Percentiles rank a stretch among this genome's conserved stretches.
Conservation (phyloP, 2,888 invertebrate genomes). For the Melinaea menophilus region DNA sequence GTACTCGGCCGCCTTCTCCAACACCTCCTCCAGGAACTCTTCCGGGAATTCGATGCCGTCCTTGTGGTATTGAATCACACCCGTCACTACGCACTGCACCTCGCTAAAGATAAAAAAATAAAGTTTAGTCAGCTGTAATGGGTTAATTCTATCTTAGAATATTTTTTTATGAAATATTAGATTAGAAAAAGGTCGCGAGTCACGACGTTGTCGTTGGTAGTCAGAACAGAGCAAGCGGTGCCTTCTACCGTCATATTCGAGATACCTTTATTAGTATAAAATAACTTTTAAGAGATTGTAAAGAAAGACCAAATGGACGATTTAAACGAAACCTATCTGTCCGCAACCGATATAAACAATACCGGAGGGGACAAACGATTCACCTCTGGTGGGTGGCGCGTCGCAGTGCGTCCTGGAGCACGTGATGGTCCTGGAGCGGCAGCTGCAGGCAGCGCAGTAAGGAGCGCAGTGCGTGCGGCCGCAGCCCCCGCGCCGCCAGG, state of each 20-base stretch:
- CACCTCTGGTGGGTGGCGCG: slow-evolving; percentile 26
- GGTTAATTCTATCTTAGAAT: no score
- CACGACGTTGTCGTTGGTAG: no score
- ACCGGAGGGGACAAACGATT: slow-evolving; percentile 12
- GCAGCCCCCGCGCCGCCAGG: slow-evolving; percentile 33
- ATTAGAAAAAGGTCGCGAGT: no score
- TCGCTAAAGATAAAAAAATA: slow-evolving; percentile 40
- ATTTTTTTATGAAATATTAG: no score
- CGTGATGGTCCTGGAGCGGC: slow-evolving; percentile 27
- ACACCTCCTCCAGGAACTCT: slow-evolving; percentile 43
- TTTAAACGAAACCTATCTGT: no score
- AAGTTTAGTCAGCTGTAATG: background rate
- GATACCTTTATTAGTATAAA: no score
- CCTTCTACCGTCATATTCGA: no score
- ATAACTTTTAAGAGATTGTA: no score
- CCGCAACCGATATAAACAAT: background rate
- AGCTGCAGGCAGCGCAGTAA: slow-evolving; percentile 52
- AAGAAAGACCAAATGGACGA: no score
- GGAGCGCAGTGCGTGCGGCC: slow-evolving; percentile 37
- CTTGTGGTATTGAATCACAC: slow-evolving; percentile 53
- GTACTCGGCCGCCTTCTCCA: slow-evolving; percentile 38
- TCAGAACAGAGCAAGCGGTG: no score
- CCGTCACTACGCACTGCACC: slow-evolving; percentile 45
- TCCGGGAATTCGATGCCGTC: slow-evolving; percentile 53
- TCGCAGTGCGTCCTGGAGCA: slow-evolving; percentile 34